phyloP scores from a whole-genome alignment of 2,888 invertebrate genomes.

The Tyria jacobaeae region DNA sequence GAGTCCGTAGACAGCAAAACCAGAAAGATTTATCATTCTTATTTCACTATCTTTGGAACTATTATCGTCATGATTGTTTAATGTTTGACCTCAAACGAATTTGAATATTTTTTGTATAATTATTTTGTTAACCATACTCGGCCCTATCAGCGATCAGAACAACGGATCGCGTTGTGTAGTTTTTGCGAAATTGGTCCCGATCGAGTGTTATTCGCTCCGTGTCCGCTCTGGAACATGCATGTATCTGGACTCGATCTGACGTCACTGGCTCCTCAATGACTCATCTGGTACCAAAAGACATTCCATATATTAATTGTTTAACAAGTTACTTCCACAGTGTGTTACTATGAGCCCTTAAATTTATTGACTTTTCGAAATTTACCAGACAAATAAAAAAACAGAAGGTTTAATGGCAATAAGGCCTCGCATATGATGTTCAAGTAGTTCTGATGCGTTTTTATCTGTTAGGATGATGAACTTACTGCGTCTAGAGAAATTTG shows the following conservation, averaged over 20 bases:
- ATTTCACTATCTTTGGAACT: background rate
- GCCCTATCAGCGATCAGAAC: constrained; percentile 81
- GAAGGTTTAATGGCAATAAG: background rate
- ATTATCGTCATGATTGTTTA: background rate
- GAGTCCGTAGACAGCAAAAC: too few relatives aligned
- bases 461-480: too few relatives aligned
- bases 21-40: too few relatives aligned
- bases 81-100: background rate
- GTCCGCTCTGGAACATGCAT: constrained; percentile 67
- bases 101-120: background rate
- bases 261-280: constrained; percentile 40
- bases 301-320: constrained; percentile 7
- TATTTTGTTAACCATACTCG: constrained; percentile 64
- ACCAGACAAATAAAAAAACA: background rate
- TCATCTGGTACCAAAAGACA: constrained; percentile 26
- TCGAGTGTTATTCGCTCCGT: constrained; percentile 73
- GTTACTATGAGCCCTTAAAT: background rate
- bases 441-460: background rate
- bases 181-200: constrained; percentile 85
- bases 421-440: background rate
- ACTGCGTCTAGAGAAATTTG: too few relatives aligned
- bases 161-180: constrained; percentile 85
- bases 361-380: background rate
- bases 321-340: background rate
- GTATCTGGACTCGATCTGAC: constrained; percentile 58